Evolutionary conservation across 2,888 invertebrate species (phyloP), one percentile per base, ranked within the genome.

Genomic region (Dione vanillae): DNA sequence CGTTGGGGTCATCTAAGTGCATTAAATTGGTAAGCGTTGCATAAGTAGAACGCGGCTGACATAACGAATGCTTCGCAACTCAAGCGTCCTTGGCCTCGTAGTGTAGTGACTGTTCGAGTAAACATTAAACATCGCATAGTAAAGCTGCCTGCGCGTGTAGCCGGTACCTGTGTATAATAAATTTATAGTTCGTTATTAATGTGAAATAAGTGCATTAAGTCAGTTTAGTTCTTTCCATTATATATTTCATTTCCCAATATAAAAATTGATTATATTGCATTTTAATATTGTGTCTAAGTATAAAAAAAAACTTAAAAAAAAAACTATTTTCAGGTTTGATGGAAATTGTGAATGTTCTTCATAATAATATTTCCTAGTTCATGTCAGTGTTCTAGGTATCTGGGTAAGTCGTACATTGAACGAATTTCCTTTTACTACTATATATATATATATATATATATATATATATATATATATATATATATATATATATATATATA

Each of bases 11-110:
- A 86, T 87, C 89, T 87, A 91, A 89, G 88, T 90, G 87, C 88
- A 90, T 87, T 85, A 83, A 86, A 87, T 89, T 83, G 82, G 84
- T 81, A 83, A 84, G 82, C 82, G 83, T 92, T 92, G 91, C 92
- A 90, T 91, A 92, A 93, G 90, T 92, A 86, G 92, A 91, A 92
- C 92, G 89, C 87, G 80, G 83, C 92, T 92, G 92, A 92, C 92
- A 92, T 92, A 92, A 92, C 91, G 85, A 85, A 83, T 82, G 82
- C 90, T 89, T 89, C 89, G 91, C 91, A 92, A 91, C 83, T 82
- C 75, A 74, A 77, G 56, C 79, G 88, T 89, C 91, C 91, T 91
- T 90, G 90, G 90, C 92, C 90, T 81, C 85, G 82, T 87, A 88
- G 84, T 81, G 81, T 80, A 76, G 77, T 66, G 72, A 76, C 76